Evolutionary conservation across 2,888 invertebrate species (phyloP), one percentile per base, ranked within the genome.

Genomic region (Chymomyza fuscimana): DNA sequence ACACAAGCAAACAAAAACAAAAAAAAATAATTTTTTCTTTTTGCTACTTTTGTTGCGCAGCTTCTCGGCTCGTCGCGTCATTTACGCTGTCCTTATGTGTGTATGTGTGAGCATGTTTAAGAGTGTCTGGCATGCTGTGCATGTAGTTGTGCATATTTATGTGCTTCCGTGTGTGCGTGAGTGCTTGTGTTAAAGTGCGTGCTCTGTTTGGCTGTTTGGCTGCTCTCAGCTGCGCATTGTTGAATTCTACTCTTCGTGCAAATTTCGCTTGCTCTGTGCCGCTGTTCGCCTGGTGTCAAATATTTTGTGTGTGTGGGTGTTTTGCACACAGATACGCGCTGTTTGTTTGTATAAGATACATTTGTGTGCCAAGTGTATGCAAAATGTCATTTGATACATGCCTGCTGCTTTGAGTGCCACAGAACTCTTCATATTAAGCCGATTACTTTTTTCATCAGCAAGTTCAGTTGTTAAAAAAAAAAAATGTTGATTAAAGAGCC

Each of bases 401-500:
- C 22, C 22, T 10, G 40, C 40, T 32, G 32, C 5, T 32, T 2
- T 7, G 9, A 36, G 36, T 36, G 36, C 7, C 36, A 36, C 6
- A 36, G 12, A 12, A 46, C 40, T 10, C 40, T 46, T 46, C 40
- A 46, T 46, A 46, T 46, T 46, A 46, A 46, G 40, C 40, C 40
- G 40, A 10, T 46, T 46, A 46, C 40, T 46, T 46, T 46, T 46
- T 12, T 12, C 40, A 46, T 46, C 40, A 46, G 40, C 40, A 12
- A 46, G 40, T 46, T 46, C 40, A 46, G 40, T 46, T 46, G 40
- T 46, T 46, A 12, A 46, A 19, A 58, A 58, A 56, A 29, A 10
- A 75, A 76, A 87, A 72, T 83, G 86, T 87, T 83, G 86, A 83
- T 83, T 86, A 88, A 76, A 86, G 85, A 82, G 83, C 73, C 86